These are phyloP conservation scores for Coryphaenoides rupestris DNA, from an alignment of 2,113 vertebrate genomes.

Conservation along the genomic window DNA sequence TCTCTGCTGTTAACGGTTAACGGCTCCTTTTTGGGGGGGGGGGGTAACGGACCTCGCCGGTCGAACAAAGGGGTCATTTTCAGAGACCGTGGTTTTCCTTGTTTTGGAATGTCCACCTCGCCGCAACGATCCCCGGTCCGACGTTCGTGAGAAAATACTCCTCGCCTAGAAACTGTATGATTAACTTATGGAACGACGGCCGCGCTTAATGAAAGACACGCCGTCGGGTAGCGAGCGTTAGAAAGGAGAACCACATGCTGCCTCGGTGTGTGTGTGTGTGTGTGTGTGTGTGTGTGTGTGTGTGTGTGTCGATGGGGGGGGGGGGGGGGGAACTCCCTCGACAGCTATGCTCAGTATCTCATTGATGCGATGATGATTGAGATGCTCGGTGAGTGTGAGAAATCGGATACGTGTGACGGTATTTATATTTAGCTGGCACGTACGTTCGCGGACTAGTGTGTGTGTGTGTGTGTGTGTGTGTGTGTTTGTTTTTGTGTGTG, in stretches of 20 bases:
- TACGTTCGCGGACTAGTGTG: too few relatives aligned
- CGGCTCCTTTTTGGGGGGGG: not conserved
- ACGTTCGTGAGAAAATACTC: not conserved
- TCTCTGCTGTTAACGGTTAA: too few relatives aligned
- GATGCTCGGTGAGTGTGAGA: slow-evolving; percentile 29
- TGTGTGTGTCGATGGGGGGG: too few relatives aligned
- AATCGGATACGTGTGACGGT: slow-evolving; percentile 5
- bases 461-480: too few relatives aligned
- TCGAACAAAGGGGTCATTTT: not conserved
- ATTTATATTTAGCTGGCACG: not conserved
- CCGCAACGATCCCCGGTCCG: too few relatives aligned
- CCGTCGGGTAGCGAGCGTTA: too few relatives aligned
- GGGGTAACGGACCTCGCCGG: not conserved
- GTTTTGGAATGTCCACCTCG: too few relatives aligned
- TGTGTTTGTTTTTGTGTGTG: not conserved
- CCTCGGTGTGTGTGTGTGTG: not conserved
- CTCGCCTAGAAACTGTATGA: not conserved
- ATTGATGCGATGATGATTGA: slow-evolving; percentile 21
- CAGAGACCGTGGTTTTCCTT: too few relatives aligned
- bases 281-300: too few relatives aligned
- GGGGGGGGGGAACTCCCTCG: not conserved
- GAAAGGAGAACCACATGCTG: not conserved
- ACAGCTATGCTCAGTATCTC: slow-evolving; percentile 17
- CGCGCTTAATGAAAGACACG: too few relatives aligned
- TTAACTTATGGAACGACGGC: not conserved